Conservation (phyloP, 37 sponge, comb jelly and placozoan genomes). For the Theonella swinhoei region DNA sequence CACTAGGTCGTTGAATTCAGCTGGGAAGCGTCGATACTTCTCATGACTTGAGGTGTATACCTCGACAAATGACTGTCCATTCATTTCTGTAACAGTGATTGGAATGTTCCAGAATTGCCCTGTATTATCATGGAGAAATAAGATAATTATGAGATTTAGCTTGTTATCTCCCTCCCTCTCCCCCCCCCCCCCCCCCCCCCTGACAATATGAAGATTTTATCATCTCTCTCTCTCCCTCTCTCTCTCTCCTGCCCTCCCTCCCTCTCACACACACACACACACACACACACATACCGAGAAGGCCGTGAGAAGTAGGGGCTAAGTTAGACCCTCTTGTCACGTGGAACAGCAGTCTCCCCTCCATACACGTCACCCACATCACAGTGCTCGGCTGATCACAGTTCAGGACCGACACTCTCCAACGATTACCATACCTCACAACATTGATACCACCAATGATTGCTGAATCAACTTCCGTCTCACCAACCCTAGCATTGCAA, state of each 20-base stretch:
- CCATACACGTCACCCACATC: constrained; percentile 56
- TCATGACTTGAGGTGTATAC: background rate
- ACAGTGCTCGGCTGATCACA: constrained; percentile 28
- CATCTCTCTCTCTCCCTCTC: background rate
- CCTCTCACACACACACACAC: too few species aligned
- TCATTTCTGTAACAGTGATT: constrained; percentile 1
- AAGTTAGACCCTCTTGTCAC: constrained; percentile 32
- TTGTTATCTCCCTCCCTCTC: too few species aligned
- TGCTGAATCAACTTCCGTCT: background rate
- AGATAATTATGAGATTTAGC: too few species aligned
- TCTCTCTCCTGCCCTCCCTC: too few species aligned
- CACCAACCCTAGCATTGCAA: background rate
- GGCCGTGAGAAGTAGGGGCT: constrained; percentile 23
- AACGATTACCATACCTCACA: background rate
- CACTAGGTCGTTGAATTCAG: constrained; percentile 10
- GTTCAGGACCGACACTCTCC: constrained; percentile 50
- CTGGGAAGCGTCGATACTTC: constrained; percentile 16
- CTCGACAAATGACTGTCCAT: background rate
- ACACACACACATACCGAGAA: too few species aligned
- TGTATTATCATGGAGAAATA: background rate
- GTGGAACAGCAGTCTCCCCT: background rate
- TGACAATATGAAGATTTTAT: too few species aligned
- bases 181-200: too few species aligned
- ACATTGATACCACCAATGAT: background rate
- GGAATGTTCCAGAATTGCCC: constrained; percentile 79